Evolutionary conservation across 2,113 vertebrate species (phyloP), one percentile per base, ranked within the genome.

Genomic region (Lota lota): DNA sequence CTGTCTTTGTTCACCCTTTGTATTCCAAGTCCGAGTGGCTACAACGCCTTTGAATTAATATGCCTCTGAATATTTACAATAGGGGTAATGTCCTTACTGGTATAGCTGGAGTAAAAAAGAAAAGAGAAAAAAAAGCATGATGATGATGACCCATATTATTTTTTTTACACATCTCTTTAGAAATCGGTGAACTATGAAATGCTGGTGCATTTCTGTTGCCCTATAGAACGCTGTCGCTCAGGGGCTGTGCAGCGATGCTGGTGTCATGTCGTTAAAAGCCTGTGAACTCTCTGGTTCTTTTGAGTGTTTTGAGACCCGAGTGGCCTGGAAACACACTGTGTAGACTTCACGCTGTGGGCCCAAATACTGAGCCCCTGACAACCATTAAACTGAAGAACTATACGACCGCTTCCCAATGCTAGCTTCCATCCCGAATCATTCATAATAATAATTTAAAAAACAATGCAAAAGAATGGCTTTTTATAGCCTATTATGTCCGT

Each of bases 151-250:
- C 40, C 40, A 14, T 47, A 47, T 47, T 33, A 33, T 11, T 14
- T 14, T 14, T 8, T 67, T 78, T 84, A 66, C 73, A 18, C 5
- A 76, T 84, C 84, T 86, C 80, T 90, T 89, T 79, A 82, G 80
- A 83, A 80, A 77, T 85, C 76, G 70, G 85, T 79, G 84, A 85
- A 73, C 85, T 83, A 81, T 85, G 82, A 89, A 85, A 83, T 73
- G 78, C 67, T 65, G 72, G 70, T 47, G 40, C 40, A 77, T 78
- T 84, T 83, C 78, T 64, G 76, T 74, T 68, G 78, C 79, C 79
- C 81, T 80, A 77, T 80, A 74, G 60, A 81, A 76, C 79, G 61
- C 75, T 66, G 78, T 67, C 69, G n/a, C 84, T 76, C 69, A 75
- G 78, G 81, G 77, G 68, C 21, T 15, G 16, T 17, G 68, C 18